Conservation (phyloP, 2,113 vertebrate genomes). For the Lycaon pictus region DNA sequence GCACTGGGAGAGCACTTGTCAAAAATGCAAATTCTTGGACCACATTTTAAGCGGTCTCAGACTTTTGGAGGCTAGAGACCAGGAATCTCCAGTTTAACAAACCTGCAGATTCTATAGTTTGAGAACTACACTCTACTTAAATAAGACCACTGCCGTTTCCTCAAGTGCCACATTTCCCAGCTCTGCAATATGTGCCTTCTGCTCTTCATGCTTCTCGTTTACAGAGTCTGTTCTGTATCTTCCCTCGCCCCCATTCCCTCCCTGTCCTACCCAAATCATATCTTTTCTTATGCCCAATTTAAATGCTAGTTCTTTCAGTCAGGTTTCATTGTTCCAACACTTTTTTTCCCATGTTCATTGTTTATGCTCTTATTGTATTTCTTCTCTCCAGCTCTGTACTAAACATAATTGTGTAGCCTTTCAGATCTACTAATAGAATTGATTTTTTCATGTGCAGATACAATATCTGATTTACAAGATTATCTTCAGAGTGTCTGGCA, state of each 20-base stretch:
- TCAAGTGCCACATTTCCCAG: not conserved
- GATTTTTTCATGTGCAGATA: not conserved
- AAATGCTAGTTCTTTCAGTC: not conserved
- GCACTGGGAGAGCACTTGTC: not conserved
- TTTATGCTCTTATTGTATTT: not conserved
- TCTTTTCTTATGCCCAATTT: not conserved
- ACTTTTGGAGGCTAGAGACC: not conserved
- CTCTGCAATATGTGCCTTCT: not conserved
- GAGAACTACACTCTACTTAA: not conserved
- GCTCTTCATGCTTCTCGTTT: not conserved
- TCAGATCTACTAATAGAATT: not conserved
- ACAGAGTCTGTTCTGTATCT: not conserved
- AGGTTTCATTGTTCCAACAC: not conserved
- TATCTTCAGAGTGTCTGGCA: not conserved
- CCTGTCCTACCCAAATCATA: not conserved
- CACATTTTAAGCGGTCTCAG: not conserved
- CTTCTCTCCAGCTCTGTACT: not conserved
- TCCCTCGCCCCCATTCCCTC: not conserved
- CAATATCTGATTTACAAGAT: not conserved
- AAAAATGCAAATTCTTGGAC: not conserved
- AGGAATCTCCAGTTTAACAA: not conserved
- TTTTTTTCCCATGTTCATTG: not conserved
- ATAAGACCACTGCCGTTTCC: not conserved
- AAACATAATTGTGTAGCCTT: not conserved
- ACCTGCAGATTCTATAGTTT: not conserved